Evolutionary conservation across 2,113 vertebrate species (phyloP).

Genomic region (Genyomyrus donnyi): DNA sequence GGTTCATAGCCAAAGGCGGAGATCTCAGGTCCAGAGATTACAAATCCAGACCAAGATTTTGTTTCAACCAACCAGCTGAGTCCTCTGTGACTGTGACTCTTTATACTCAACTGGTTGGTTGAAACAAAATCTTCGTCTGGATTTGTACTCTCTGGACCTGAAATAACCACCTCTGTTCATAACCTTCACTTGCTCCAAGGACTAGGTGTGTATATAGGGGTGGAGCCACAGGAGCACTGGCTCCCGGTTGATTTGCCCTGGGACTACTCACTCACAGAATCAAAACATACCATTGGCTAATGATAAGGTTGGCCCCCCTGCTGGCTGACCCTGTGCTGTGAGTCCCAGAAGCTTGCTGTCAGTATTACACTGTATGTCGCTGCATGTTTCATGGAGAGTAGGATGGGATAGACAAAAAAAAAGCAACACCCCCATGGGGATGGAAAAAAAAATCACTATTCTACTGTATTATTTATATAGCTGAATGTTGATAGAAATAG

Average conservation of each 20-base stretch:
- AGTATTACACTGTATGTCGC: not conserved
- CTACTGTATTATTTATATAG: not conserved
- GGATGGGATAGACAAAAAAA: not conserved
- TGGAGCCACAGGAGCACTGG: not conserved
- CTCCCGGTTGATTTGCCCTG: not conserved
- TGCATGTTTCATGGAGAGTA: not conserved
- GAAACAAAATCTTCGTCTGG: too few species aligned
- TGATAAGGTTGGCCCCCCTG: not conserved
- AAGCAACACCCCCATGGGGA: not conserved
- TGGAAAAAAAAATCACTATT: not conserved
- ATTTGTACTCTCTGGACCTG: too few species aligned
- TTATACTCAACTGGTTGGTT: too few species aligned
- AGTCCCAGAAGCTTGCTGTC: not conserved
- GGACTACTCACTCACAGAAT: not conserved
- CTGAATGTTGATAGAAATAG: too few species aligned
- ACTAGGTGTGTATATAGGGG: not conserved
- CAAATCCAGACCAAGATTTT: too few species aligned
- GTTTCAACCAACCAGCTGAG: too few species aligned
- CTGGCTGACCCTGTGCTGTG: not conserved
- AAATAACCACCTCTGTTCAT: not conserved
- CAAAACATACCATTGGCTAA: not conserved
- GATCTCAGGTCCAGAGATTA: too few species aligned
- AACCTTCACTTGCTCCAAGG: not conserved
- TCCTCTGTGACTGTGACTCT: too few species aligned
- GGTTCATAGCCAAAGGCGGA: not conserved